Percentiles rank a stretch among this genome's conserved stretches.
Conservation (phyloP, 2,797 vertebrate genomes). For the Myotis pilosus region DNA sequence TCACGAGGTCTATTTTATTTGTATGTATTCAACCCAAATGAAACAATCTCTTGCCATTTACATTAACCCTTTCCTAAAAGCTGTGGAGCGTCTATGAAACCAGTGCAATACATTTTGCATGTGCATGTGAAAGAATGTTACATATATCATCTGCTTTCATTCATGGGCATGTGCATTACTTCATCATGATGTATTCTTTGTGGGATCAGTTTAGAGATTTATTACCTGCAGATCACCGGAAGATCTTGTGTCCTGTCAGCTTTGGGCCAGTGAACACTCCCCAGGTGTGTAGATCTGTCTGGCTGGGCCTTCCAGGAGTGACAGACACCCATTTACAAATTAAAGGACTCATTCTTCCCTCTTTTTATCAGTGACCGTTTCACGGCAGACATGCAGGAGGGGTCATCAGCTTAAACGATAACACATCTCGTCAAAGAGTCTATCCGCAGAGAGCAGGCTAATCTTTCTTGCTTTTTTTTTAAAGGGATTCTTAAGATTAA, state of each 20-base stretch:
- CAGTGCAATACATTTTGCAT: not conserved
- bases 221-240: slow-evolving; percentile 56
- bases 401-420: not conserved
- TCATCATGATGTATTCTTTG: slow-evolving; percentile 67
- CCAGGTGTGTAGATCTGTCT: slow-evolving; percentile 46
- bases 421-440: slow-evolving; percentile 1
- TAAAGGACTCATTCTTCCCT: slow-evolving; percentile 45
- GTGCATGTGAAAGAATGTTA: not conserved
- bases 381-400: not conserved
- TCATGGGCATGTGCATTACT: slow-evolving; percentile 47
- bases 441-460: not conserved
- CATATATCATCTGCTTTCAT: slow-evolving; percentile 63
- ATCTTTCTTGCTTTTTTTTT: not conserved
- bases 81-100: not conserved
- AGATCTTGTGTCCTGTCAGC: slow-evolving; percentile 7
- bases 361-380: slow-evolving; percentile 45
- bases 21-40: not conserved
- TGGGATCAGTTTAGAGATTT: slow-evolving; percentile 64
- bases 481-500: not conserved
- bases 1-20: not conserved
- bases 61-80: slow-evolving; percentile 21
- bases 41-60: not conserved
- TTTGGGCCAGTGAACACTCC: slow-evolving; percentile 50
- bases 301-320: not conserved
- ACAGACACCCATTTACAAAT: slow-evolving; percentile 50